Conservation (phyloP, 2,797 vertebrate genomes). For the Gymnoscopelus braueri region DNA sequence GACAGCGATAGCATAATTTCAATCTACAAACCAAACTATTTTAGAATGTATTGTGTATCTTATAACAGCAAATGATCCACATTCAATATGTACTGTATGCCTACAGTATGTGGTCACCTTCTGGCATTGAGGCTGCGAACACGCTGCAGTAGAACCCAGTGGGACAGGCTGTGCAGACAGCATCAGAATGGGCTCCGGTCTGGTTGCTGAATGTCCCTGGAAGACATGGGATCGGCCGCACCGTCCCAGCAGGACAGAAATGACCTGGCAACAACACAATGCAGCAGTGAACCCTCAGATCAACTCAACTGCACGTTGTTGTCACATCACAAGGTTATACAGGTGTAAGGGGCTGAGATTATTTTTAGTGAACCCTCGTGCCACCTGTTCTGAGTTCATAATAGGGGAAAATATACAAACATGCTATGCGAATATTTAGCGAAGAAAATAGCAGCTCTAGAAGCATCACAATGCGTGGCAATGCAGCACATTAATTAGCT, state of each 20-base stretch:
- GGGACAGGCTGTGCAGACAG: conserved; percentile 86
- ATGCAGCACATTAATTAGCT: too few species aligned
- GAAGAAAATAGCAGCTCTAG: too few species aligned
- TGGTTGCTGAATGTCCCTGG: conserved; percentile 82
- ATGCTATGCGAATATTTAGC: too few species aligned
- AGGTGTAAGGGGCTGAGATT: too few species aligned
- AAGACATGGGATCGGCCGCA: conserved; percentile 83
- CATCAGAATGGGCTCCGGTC: conserved; percentile 75
- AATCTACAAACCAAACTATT: too few species aligned
- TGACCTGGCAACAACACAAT: conserved; percentile 75
- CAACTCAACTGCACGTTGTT: too few species aligned
- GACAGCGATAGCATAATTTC: neutral
- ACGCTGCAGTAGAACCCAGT: conserved; percentile 85
- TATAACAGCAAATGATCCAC: neutral
- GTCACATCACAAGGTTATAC: too few species aligned
- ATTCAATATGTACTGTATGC: neutral
- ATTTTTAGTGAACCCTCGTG: too few species aligned
- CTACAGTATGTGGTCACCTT: conserved; percentile 77
- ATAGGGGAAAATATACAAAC: too few species aligned
- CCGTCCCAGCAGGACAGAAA: conserved; percentile 83
- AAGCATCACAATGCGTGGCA: too few species aligned
- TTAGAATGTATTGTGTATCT: too few species aligned
- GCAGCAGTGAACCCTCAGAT: neutral
- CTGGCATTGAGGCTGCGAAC: conserved; percentile 83
- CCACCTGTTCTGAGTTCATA: too few species aligned